phyloP scores from a whole-genome alignment of 2,113 vertebrate genomes.

The Oreocharis arfaki region DNA sequence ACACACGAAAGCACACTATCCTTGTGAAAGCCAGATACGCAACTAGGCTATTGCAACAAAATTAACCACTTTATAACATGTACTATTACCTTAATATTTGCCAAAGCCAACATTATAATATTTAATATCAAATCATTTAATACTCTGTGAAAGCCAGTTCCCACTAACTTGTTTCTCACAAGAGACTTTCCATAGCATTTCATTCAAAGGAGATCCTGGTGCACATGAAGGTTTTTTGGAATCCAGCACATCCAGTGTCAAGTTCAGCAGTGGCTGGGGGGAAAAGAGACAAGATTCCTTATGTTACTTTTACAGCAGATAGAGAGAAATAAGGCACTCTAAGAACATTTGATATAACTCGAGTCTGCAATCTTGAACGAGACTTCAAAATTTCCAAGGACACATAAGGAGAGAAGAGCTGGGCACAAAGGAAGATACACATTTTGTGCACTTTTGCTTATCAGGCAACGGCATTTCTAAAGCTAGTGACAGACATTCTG shows the following conservation, averaged over 20 bases:
- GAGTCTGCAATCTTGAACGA: neutral
- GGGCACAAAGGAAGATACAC: neutral
- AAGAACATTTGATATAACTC: neutral
- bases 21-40: too few relatives aligned
- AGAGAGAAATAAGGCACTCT: neutral
- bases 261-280: slow-evolving; percentile 77
- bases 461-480: neutral
- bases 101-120: too few relatives aligned
- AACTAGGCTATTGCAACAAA: too few relatives aligned
- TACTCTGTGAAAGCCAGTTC: too few relatives aligned
- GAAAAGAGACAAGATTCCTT: neutral
- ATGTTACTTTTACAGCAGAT: neutral
- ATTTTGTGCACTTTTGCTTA: neutral
- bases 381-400: neutral
- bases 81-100: too few relatives aligned
- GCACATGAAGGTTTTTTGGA: slow-evolving; percentile 38
- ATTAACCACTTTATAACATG: too few relatives aligned
- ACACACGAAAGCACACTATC: too few relatives aligned
- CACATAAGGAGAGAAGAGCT: neutral
- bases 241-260: slow-evolving; percentile 62
- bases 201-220: slow-evolving; percentile 77
- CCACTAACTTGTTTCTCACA: too few relatives aligned
- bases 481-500: neutral
- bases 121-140: slow-evolving; percentile 73
- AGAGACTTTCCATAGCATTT: too few relatives aligned